phyloP scores from a whole-genome alignment of 2,797 vertebrate genomes.

The Diplodus sargus region DNA sequence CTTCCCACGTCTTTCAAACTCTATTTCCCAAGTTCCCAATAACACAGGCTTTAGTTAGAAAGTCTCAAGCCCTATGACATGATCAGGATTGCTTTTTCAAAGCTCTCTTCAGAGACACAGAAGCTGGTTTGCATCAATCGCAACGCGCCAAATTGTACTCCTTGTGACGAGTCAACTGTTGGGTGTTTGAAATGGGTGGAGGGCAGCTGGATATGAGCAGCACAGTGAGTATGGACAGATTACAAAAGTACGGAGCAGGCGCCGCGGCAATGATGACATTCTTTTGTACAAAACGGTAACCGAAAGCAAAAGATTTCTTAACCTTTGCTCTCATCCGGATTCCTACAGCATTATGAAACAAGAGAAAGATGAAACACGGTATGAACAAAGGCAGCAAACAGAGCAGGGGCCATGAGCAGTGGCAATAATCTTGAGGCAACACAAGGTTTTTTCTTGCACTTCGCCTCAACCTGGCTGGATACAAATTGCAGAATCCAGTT shows the following conservation, averaged over 20 bases:
- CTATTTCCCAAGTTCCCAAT: neutral
- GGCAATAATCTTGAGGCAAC: slow-evolving; percentile 2
- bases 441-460: neutral
- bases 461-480: slow-evolving; percentile 5
- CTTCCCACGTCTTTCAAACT: neutral
- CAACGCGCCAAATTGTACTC: neutral
- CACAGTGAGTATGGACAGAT: neutral
- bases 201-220: neutral
- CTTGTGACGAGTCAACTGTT: neutral
- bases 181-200: neutral
- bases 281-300: neutral
- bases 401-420: neutral
- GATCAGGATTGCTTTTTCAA: neutral
- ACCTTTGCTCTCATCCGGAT: neutral
- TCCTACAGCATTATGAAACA: neutral
- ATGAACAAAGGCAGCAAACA: neutral
- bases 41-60: neutral
- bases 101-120: neutral
- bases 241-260: neutral
- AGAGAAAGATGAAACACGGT: neutral
- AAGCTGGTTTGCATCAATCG: neutral
- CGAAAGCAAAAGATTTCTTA: neutral
- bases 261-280: neutral
- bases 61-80: neutral
- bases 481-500: slow-evolving; percentile 32